Evolutionary conservation across 2,113 vertebrate species (phyloP).

Genomic region (Cyanistes caeruleus): DNA sequence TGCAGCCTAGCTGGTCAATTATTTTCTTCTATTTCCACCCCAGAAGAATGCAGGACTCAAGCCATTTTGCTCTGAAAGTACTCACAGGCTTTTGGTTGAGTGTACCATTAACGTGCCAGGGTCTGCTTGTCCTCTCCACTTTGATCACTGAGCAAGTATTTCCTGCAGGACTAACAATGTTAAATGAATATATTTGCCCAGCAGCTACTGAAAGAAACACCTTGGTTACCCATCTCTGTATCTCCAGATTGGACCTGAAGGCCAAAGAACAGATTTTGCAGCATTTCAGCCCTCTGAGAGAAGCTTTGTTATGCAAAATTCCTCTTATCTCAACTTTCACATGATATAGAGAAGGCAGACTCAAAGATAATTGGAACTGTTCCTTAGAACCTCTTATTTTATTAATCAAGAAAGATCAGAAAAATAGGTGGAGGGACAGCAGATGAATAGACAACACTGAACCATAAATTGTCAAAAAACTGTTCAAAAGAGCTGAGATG

Average conservation of each 20-base stretch:
- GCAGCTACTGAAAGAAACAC: background rate
- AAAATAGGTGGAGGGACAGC: background rate
- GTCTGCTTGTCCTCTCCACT: background rate
- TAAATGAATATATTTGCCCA: background rate
- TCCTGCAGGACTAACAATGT: background rate
- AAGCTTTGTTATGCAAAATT: background rate
- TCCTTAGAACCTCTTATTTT: constrained; percentile 23
- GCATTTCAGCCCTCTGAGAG: background rate
- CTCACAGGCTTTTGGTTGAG: background rate
- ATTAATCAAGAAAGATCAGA: constrained; percentile 34
- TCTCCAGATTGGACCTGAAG: background rate
- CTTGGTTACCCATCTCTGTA: background rate
- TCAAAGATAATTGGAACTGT: background rate
- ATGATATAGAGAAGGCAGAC: background rate
- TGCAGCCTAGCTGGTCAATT: background rate
- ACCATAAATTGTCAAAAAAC: background rate
- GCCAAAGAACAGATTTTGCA: background rate
- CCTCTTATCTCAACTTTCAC: background rate
- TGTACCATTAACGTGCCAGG: background rate
- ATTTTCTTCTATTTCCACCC: background rate
- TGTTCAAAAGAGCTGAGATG: background rate
- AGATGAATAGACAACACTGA: background rate
- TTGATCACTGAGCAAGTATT: background rate
- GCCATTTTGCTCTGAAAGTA: background rate
- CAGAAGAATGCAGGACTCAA: background rate